A percentile compares a stretch with the other conserved stretches of the same genome.
Evolutionary conservation across 2,113 vertebrate genomes (phyloP).

Genomic region (Beaufortia kweichowensis): DNA sequence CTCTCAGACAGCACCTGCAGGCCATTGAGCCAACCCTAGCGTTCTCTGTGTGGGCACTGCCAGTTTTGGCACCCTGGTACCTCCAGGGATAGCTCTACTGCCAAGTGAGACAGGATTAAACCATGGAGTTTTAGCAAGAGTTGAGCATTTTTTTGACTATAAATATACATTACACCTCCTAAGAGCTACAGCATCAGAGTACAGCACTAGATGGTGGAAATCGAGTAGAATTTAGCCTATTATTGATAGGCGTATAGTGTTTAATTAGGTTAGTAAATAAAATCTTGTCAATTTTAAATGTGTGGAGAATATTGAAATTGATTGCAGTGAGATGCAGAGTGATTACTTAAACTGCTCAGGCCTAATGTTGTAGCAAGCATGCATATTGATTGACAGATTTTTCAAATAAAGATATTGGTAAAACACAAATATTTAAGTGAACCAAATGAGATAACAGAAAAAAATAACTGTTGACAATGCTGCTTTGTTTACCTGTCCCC

Average conservation of each 20-base stretch:
- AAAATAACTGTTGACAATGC: neutral
- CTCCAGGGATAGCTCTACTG: slow-evolving; percentile 47
- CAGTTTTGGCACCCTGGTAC: slow-evolving; percentile 63
- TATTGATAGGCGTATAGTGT: slow-evolving; percentile 38
- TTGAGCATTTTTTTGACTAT: slow-evolving; percentile 17
- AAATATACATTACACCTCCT: slow-evolving; percentile 33
- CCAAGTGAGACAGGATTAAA: slow-evolving; percentile 32
- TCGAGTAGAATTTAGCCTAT: slow-evolving; percentile 19
- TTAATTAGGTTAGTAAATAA: slow-evolving; percentile 48
- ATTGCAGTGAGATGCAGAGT: slow-evolving; percentile 41
- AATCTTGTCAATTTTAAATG: slow-evolving; percentile 26
- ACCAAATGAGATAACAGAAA: slow-evolving; percentile 20
- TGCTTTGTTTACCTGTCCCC: neutral
- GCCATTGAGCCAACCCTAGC: slow-evolving; percentile 60
- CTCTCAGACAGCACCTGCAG: slow-evolving; percentile 71
- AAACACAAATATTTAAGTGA: slow-evolving; percentile 26
- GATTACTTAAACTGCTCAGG: slow-evolving; percentile 29
- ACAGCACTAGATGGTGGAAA: slow-evolving; percentile 5
- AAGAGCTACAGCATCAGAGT: neutral
- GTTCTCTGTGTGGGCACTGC: slow-evolving; percentile 60
- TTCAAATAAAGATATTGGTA: slow-evolving; percentile 27
- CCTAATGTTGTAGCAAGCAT: slow-evolving; percentile 36
- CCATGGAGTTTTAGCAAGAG: slow-evolving; percentile 14
- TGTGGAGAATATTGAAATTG: slow-evolving; percentile 21
- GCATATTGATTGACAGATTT: slow-evolving; percentile 36